A percentile compares a stretch with the other conserved stretches of the same genome.
phyloP scores from a whole-genome alignment of 2,797 vertebrate genomes.

The Xenops minutus region DNA sequence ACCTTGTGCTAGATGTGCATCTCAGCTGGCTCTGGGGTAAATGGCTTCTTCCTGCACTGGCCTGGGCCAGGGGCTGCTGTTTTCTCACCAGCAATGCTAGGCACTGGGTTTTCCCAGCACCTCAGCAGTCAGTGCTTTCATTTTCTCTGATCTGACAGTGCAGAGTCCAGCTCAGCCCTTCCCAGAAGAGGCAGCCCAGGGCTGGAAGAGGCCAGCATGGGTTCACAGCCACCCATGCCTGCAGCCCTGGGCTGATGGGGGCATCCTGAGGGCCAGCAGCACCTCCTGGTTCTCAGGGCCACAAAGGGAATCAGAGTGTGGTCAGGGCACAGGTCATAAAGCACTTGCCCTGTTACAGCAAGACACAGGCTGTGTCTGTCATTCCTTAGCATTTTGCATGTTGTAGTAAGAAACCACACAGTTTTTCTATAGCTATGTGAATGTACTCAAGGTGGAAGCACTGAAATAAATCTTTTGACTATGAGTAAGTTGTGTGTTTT shows the following conservation, averaged over 20 bases:
- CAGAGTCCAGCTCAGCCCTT: not conserved
- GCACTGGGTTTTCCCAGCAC: not conserved
- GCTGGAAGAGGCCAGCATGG: not conserved
- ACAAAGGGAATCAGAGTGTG: fast-evolving
- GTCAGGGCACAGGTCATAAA: fast-evolving
- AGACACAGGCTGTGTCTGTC: not conserved
- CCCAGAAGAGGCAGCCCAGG: not conserved
- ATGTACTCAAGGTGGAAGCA: not conserved
- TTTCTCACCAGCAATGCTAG: not conserved
- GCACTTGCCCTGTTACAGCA: not conserved
- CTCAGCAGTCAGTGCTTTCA: not conserved
- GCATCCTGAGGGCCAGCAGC: not conserved
- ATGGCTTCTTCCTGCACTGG: not conserved
- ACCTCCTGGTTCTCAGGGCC: not conserved
- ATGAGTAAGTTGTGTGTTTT: not conserved
- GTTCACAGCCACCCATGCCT: not conserved
- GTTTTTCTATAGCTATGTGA: not conserved
- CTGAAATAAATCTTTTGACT: constrained; percentile 30
- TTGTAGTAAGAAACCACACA: not conserved
- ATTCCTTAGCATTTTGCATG: not conserved
- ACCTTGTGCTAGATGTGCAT: fast-evolving
- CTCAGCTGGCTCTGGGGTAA: not conserved
- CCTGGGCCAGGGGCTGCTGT: not conserved
- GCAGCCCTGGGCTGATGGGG: not conserved
- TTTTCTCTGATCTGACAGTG: not conserved